A percentile compares a stretch with the other conserved stretches of the same genome.
phyloP scores from a whole-genome alignment of 2,797 vertebrate genomes.

The Hybognathus amarus region DNA sequence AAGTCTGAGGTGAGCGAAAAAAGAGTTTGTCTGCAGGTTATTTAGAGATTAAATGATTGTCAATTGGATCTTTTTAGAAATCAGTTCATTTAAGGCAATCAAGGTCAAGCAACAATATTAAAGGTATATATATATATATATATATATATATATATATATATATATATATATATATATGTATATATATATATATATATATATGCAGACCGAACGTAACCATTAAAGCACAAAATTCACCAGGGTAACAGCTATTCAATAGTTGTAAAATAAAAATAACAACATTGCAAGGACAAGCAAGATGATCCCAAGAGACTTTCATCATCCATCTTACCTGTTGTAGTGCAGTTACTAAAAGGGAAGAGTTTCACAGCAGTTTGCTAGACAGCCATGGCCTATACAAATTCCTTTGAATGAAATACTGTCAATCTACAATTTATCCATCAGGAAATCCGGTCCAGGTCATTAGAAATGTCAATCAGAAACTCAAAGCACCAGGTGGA shows the following conservation, averaged over 20 bases:
- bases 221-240: not conserved
- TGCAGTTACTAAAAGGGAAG: slow-evolving; percentile 59
- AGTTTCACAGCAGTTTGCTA: slow-evolving; percentile 59
- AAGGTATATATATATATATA: not conserved
- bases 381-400: slow-evolving; percentile 59
- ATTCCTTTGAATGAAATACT: slow-evolving; percentile 43
- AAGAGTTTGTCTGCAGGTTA: slow-evolving; percentile 12
- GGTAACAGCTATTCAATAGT: not conserved
- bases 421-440: slow-evolving; percentile 68
- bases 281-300: not conserved
- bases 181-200: too few relatives aligned
- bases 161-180: not conserved
- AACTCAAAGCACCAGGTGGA: slow-evolving; percentile 33
- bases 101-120: not conserved
- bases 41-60: slow-evolving; percentile 31
- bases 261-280: not conserved
- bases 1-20: slow-evolving; percentile 8
- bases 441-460: slow-evolving; percentile 65
- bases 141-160: too few relatives aligned
- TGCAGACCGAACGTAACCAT: not conserved
- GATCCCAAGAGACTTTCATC: not conserved
- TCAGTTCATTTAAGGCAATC: slow-evolving; percentile 6
- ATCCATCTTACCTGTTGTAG: slow-evolving; percentile 67
- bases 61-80: not conserved
- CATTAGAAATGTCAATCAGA: slow-evolving; percentile 39